Evolutionary conservation across 2,113 vertebrate genomes (phyloP).

Genomic region (Jaculus jaculus): DNA sequence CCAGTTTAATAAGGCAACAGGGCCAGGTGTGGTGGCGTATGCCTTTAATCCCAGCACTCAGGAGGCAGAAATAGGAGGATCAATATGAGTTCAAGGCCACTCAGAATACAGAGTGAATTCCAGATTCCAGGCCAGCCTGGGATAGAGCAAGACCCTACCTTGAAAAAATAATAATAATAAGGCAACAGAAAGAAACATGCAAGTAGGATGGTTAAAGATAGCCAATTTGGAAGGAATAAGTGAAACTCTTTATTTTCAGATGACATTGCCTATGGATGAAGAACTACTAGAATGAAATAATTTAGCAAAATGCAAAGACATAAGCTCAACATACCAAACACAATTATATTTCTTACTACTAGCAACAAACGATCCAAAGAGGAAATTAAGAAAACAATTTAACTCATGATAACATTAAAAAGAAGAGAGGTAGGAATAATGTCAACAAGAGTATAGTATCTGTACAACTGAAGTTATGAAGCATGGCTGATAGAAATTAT

Average conservation of each 20-base stretch:
- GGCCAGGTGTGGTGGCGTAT: too few relatives aligned
- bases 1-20: not conserved
- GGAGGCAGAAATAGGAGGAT: too few relatives aligned
- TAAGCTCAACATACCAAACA: not conserved
- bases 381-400: not conserved
- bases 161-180: too few relatives aligned
- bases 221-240: not conserved
- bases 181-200: not conserved
- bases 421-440: not conserved
- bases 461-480: not conserved
- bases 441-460: not conserved
- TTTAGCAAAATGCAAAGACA: not conserved
- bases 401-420: not conserved
- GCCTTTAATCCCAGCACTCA: too few relatives aligned
- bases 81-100: too few relatives aligned
- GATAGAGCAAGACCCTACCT: too few relatives aligned
- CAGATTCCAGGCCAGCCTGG: too few relatives aligned
- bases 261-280: not conserved
- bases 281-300: not conserved
- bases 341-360: not conserved
- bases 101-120: too few relatives aligned
- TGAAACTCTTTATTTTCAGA: not conserved
- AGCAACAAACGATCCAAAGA: not conserved
- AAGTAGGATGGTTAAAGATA: not conserved
- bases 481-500: not conserved